Evolutionary conservation across 2,113 vertebrate species (phyloP).

Genomic region (Proterorhinus semilunaris): DNA sequence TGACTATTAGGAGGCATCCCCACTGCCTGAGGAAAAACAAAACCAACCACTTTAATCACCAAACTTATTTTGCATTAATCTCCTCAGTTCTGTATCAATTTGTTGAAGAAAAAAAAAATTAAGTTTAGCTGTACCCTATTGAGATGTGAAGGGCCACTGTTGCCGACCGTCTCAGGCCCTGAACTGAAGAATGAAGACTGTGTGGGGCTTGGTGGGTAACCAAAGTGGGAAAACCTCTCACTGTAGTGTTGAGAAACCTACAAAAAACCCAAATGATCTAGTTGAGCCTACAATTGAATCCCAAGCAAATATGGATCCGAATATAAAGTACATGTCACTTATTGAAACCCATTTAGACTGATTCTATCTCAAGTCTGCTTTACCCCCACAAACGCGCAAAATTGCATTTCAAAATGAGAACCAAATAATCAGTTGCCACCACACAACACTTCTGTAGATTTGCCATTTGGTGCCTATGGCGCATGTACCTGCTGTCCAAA

Average conservation of each 20-base stretch:
- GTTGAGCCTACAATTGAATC: background rate
- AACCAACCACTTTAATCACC: constrained; percentile 1
- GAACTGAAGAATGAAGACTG: constrained; percentile 83
- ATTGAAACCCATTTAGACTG: too few relatives aligned
- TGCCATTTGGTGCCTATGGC: background rate
- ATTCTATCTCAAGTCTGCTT: too few relatives aligned
- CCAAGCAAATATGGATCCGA: too few relatives aligned
- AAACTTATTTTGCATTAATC: too few relatives aligned
- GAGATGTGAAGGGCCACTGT: constrained; percentile 72
- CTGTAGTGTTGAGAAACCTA: constrained; percentile 64
- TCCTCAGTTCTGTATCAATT: background rate
- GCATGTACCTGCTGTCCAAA: constrained; percentile 78
- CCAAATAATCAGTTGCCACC: background rate
- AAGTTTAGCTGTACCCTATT: constrained; percentile 78
- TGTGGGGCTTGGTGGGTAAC: constrained; percentile 77
- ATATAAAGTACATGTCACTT: too few relatives aligned
- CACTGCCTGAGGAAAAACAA: constrained; percentile 73
- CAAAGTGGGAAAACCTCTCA: constrained; percentile 70
- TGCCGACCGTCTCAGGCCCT: constrained; percentile 73
- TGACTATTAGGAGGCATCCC: constrained; percentile 81
- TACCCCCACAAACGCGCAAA: too few relatives aligned
- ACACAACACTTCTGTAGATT: too few relatives aligned
- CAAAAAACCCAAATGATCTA: constrained; percentile 1
- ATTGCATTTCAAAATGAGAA: background rate
- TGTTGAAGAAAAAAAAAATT: background rate